Conservation (phyloP, 2,797 vertebrate species). For the Artibeus jamaicensis region DNA sequence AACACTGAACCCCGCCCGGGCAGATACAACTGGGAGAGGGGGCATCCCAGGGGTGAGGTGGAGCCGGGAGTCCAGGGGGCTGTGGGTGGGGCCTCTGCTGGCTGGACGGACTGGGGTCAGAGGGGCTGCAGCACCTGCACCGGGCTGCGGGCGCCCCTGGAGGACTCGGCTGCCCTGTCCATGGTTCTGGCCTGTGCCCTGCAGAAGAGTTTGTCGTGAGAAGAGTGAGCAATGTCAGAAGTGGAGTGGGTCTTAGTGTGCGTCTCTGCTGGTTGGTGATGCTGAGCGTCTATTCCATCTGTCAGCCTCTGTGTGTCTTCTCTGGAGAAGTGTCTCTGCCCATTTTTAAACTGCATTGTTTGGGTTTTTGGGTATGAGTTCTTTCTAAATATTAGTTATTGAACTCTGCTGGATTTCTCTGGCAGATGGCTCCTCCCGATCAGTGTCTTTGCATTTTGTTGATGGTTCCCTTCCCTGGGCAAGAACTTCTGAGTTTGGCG, state of each 20-base stretch:
- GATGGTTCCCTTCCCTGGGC: background rate
- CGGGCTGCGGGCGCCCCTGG: accelerated
- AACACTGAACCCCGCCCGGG: accelerated
- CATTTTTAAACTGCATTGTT: background rate
- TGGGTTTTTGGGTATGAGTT: background rate
- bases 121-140: background rate
- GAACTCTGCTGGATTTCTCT: background rate
- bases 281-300: background rate
- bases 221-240: too few species aligned
- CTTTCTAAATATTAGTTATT: background rate
- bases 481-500: background rate
- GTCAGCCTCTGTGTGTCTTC: too few species aligned
- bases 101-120: background rate
- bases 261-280: background rate
- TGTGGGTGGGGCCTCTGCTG: background rate
- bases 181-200: accelerated
- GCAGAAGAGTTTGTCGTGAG: background rate
- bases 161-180: background rate
- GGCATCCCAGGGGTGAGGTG: background rate
- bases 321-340: background rate
- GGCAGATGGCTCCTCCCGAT: background rate
- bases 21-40: too few species aligned
- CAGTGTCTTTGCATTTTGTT: background rate
- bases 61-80: accelerated
- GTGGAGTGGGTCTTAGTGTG: background rate